phyloP scores from a whole-genome alignment of 1,140 invertebrate species.

The Brachionus paranguensis region DNA sequence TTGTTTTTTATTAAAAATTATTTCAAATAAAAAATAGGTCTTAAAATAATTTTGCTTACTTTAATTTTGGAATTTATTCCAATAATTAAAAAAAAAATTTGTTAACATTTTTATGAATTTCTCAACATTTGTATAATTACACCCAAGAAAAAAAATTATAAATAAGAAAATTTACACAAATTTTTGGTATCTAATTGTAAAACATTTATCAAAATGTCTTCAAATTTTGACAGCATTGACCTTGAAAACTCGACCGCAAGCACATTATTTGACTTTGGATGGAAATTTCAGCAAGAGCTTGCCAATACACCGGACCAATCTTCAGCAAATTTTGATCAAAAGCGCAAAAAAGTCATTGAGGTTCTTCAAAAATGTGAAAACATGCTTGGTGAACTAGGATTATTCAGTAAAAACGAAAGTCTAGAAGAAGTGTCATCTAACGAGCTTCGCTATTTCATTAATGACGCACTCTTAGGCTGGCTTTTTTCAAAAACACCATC shows the following conservation, averaged over 20 bases:
- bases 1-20: no score
- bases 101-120: neutral
- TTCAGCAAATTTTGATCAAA: neutral
- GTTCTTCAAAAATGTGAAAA: neutral
- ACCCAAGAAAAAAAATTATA: neutral
- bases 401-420: constrained; percentile 81
- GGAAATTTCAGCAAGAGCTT: constrained; percentile 1
- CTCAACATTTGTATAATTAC: neutral
- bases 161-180: neutral
- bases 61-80: neutral
- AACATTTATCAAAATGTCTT: neutral
- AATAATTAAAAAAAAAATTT: neutral
- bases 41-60: no score
- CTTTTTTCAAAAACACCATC: neutral
- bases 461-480: neutral
- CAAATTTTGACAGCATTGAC: neutral
- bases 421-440: constrained; percentile 77
- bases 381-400: constrained; percentile 47
- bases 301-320: neutral
- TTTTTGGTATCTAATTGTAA: neutral
- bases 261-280: neutral
- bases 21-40: no score
- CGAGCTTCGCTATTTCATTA: constrained; percentile 63
- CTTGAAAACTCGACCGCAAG: constrained; percentile 16
- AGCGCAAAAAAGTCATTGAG: neutral